A percentile compares a stretch with the other conserved stretches of the same genome.
phyloP scores from a whole-genome alignment of 2,797 vertebrate species.

The Columba guinea region DNA sequence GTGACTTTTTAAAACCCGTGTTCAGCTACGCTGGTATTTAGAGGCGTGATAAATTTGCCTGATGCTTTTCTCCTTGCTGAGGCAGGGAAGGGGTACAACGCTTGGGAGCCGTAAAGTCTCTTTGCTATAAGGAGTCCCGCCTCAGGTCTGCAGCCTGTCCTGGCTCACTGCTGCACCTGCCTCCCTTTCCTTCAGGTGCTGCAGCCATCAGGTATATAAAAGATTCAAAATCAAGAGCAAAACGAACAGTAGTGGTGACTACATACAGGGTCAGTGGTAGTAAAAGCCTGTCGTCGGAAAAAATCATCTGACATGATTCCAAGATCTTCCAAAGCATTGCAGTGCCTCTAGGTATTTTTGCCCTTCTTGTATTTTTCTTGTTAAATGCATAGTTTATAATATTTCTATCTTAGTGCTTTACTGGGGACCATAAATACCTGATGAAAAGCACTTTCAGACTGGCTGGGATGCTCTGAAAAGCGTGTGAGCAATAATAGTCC shows the following conservation, averaged over 20 bases:
- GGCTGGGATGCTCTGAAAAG: constrained; percentile 15
- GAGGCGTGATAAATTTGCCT: constrained; percentile 26
- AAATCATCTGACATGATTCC: background rate
- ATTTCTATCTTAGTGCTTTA: constrained; percentile 15
- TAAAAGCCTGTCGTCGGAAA: background rate
- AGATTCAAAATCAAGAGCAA: background rate
- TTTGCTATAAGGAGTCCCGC: background rate
- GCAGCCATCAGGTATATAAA: background rate
- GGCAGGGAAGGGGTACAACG: background rate
- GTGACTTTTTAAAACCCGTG: constrained; percentile 30
- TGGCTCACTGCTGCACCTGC: background rate
- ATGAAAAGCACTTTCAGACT: constrained; percentile 2
- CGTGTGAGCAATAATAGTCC: background rate
- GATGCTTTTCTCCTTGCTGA: background rate
- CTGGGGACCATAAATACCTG: constrained; percentile 7
- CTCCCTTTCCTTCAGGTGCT: background rate
- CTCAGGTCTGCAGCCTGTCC: background rate
- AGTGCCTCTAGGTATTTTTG: background rate
- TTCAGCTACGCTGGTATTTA: constrained; percentile 16
- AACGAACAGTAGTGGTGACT: background rate
- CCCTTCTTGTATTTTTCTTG: background rate
- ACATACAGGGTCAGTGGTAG: background rate
- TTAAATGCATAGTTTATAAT: background rate
- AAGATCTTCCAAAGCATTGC: background rate
- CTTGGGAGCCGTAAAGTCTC: constrained; percentile 6